Evolutionary conservation across 64 coral and sea anemone species (phyloP).

Genomic region (Anthopleura sola): DNA sequence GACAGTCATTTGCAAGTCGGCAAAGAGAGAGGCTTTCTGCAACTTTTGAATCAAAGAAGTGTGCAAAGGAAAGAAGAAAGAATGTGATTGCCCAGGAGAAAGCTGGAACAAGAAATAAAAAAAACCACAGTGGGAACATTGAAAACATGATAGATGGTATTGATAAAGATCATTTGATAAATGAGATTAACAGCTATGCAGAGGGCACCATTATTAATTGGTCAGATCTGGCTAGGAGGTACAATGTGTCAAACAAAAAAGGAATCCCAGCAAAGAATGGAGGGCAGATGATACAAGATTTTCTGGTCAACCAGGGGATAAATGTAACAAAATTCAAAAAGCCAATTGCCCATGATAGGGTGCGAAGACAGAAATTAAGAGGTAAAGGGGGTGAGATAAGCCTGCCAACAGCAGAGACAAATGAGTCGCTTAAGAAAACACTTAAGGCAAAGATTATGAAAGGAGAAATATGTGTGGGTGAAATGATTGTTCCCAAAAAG

Average conservation of each 20-base stretch:
- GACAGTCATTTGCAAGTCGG: slow-evolving; percentile 28
- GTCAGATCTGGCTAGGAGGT: slow-evolving; percentile 22
- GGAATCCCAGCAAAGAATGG: slow-evolving; percentile 26
- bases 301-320: background rate
- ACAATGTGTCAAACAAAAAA: slow-evolving; percentile 23
- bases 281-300: slow-evolving; percentile 28
- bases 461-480: background rate
- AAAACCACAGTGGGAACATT: slow-evolving; percentile 27
- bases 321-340: background rate
- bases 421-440: background rate
- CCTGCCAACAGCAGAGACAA: too few species aligned
- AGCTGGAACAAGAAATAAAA: background rate
- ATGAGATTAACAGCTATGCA: slow-evolving; percentile 9
- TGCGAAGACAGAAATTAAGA: background rate
- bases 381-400: background rate
- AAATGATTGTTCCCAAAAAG: background rate
- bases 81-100: background rate
- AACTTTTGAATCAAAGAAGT: slow-evolving; percentile 5
- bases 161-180: slow-evolving; percentile 14
- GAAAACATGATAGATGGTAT: background rate
- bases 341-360: background rate
- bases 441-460: background rate
- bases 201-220: slow-evolving; percentile 27
- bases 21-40: slow-evolving; percentile 27
- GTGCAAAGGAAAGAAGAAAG: background rate